Evolutionary conservation across 2,888 invertebrate species (phyloP).

Genomic region (Phengaris arion): DNA sequence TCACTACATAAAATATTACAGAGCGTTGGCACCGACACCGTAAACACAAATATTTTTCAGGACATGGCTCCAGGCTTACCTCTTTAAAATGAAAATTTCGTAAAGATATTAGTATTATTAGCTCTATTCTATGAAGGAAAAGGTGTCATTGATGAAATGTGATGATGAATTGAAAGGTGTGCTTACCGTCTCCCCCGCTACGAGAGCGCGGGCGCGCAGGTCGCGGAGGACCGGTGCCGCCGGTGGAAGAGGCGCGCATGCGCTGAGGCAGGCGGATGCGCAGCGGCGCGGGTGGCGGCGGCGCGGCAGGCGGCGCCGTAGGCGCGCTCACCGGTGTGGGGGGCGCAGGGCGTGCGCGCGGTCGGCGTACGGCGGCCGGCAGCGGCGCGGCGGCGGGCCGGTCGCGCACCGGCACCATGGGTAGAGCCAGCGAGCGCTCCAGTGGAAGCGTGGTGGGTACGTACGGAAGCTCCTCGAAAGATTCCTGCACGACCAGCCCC

Average conservation of each 20-base stretch:
- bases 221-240: slow-evolving; percentile 43
- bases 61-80: no score
- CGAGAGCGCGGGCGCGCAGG: slow-evolving; percentile 50
- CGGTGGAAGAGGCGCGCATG: slow-evolving; percentile 58
- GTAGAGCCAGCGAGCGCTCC: slow-evolving; percentile 89
- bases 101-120: no score
- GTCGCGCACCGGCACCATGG: slow-evolving; percentile 86
- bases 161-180: neutral
- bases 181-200: slow-evolving; percentile 58
- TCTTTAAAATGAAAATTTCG: no score
- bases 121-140: no score
- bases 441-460: slow-evolving; percentile 93
- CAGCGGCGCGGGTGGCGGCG: slow-evolving; percentile 58
- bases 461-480: slow-evolving; percentile 92
- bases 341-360: slow-evolving; percentile 83
- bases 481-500: slow-evolving; percentile 87
- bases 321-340: slow-evolving; percentile 42
- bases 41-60: no score
- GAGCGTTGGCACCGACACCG: no score
- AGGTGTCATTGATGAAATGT: no score
- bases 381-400: slow-evolving; percentile 59
- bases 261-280: slow-evolving; percentile 60
- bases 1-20: no score
- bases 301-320: slow-evolving; percentile 44
- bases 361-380: slow-evolving; percentile 64